These are phyloP conservation scores for Phyllostomus hastatus DNA, from an alignment of 2,113 vertebrate genomes.

Conservation along the genomic window DNA sequence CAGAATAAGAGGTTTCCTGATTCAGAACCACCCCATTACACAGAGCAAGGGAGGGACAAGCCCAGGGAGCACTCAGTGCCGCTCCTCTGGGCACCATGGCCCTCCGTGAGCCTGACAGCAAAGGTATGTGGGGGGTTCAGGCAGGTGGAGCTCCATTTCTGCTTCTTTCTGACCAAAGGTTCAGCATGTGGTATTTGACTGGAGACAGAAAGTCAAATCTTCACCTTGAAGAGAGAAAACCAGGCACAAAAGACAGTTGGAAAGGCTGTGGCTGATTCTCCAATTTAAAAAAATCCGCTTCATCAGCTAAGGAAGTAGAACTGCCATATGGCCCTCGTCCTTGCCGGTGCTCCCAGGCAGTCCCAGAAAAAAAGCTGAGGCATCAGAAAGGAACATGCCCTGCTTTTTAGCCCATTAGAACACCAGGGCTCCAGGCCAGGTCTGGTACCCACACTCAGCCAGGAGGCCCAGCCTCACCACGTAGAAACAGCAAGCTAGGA, in stretches of 20 bases:
- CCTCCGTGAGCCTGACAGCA: not conserved
- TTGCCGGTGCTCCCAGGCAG: not conserved
- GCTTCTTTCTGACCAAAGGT: not conserved
- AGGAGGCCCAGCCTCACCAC: not conserved
- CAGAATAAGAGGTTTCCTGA: not conserved
- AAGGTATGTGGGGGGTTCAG: not conserved
- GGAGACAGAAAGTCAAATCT: not conserved
- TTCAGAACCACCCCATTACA: not conserved
- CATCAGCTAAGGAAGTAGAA: not conserved
- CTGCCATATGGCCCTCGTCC: not conserved
- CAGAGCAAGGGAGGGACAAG: accelerated
- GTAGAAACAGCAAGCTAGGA: not conserved
- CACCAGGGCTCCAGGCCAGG: not conserved
- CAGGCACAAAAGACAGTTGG: not conserved
- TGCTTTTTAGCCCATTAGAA: not conserved
- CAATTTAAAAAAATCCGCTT: not conserved
- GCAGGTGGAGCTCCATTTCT: not conserved
- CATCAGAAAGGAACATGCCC: not conserved
- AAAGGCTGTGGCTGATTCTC: not conserved
- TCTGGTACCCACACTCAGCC: not conserved
- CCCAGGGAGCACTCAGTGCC: accelerated
- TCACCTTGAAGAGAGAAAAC: constrained; percentile 19
- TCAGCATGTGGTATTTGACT: not conserved
- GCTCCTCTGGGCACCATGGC: accelerated
- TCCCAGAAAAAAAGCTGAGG: not conserved